Conservation (phyloP, 2,113 vertebrate species). For the Brienomyrus longianalis region DNA sequence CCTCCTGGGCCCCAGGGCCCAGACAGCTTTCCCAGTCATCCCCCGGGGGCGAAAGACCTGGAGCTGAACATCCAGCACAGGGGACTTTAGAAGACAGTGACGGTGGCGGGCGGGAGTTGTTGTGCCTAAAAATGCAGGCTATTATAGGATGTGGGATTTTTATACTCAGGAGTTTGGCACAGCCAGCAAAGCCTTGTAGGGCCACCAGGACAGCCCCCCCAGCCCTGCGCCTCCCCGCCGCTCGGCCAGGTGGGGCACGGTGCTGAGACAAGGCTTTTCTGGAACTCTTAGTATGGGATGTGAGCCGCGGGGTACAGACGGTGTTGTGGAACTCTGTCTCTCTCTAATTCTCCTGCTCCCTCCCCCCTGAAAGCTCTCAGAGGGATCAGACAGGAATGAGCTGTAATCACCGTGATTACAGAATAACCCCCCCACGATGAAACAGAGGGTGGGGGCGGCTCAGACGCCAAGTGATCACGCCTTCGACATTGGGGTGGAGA, state of each 20-base stretch:
- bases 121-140: not conserved
- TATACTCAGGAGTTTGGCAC: not conserved
- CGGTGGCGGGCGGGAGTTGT: not conserved
- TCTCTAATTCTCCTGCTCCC: not conserved
- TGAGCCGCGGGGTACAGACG: not conserved
- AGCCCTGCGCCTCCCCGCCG: not conserved
- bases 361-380: not conserved
- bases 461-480: not conserved
- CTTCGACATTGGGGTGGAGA: not conserved
- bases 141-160: not conserved
- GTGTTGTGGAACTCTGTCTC: not conserved
- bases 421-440: conserved; percentile 4
- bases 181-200: not conserved
- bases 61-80: not conserved
- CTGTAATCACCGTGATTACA: conserved; percentile 13
- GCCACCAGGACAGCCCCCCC: not conserved
- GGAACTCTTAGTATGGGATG: not conserved
- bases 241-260: not conserved
- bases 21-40: not conserved
- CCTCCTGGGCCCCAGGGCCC: not conserved
- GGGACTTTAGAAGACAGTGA: not conserved
- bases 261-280: not conserved
- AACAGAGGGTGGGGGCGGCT: not conserved
- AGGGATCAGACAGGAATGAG: not conserved
- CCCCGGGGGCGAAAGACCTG: not conserved